phyloP scores from a whole-genome alignment of 2,888 invertebrate species.

The Malthinus flaveolus region DNA sequence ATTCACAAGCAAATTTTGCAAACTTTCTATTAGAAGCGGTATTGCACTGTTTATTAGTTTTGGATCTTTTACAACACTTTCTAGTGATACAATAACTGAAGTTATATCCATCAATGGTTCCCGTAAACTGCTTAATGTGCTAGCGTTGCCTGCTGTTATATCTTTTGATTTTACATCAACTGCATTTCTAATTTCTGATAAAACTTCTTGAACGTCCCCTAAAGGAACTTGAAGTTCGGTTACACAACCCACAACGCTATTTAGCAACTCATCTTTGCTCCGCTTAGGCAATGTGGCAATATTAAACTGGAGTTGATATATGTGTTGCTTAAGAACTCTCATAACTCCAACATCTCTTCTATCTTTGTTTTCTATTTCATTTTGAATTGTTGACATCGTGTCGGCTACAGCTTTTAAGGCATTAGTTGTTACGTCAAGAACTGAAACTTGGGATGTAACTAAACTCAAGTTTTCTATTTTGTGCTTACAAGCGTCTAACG shows the following conservation, averaged over 20 bases:
- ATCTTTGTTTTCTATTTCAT: slow-evolving; percentile 8
- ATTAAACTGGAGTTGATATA: slow-evolving; percentile 9
- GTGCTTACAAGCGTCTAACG: slow-evolving; percentile 7
- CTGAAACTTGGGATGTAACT: slow-evolving; percentile 1
- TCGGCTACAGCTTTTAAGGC: slow-evolving; percentile 4
- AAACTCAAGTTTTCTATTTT: slow-evolving; percentile 10
- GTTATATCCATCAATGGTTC: slow-evolving; percentile 36
- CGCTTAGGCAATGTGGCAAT: slow-evolving; percentile 6
- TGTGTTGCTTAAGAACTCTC: slow-evolving; percentile 6
- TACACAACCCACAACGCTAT: slow-evolving; percentile 1
- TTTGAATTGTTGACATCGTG: slow-evolving; percentile 7
- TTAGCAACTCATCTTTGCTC: background rate
- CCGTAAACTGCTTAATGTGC: slow-evolving; percentile 30
- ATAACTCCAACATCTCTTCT: slow-evolving; percentile 9
- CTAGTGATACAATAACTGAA: slow-evolving; percentile 21
- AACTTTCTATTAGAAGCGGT: slow-evolving; percentile 4
- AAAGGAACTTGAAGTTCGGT: slow-evolving; percentile 14
- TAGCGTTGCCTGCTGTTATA: slow-evolving; percentile 17
- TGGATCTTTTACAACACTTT: slow-evolving; percentile 3
- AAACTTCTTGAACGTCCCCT: slow-evolving; percentile 12
- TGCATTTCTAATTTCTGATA: slow-evolving; percentile 22
- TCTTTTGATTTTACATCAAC: slow-evolving; percentile 10
- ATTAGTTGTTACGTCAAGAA: slow-evolving; percentile 1
- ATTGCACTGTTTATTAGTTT: slow-evolving; percentile 10
- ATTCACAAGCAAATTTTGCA: slow-evolving; percentile 7